Conservation (phyloP, 2,113 vertebrate species). For the Proteles cristata region DNA sequence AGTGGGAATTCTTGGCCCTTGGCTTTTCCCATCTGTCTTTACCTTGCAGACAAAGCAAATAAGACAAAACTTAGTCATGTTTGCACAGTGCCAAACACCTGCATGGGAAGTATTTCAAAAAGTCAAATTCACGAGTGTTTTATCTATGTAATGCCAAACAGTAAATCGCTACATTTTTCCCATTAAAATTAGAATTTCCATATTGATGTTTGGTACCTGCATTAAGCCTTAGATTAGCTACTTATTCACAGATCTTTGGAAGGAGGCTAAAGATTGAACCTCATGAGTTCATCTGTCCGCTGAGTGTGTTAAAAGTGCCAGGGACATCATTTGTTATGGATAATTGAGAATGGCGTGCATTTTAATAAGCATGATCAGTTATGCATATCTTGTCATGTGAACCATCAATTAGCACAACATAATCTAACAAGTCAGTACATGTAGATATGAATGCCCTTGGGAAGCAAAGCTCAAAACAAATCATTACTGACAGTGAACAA, state of each 20-base stretch:
- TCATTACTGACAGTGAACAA: slow-evolving; percentile 49
- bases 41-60: neutral
- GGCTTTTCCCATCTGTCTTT: slow-evolving; percentile 40
- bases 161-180: slow-evolving; percentile 8
- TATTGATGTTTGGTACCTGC: neutral
- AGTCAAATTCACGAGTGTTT: slow-evolving; percentile 42
- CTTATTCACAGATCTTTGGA: slow-evolving; percentile 4
- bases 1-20: neutral
- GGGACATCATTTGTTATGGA: neutral
- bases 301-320: slow-evolving; percentile 28
- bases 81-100: slow-evolving; percentile 53
- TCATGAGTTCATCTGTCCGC: neutral
- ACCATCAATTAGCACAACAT: slow-evolving; percentile 55
- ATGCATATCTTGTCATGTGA: slow-evolving; percentile 64
- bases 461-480: slow-evolving; percentile 51
- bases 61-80: neutral
- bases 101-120: slow-evolving; percentile 43
- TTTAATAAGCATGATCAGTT: slow-evolving; percentile 62
- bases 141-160: neutral
- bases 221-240: neutral
- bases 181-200: slow-evolving; percentile 47
- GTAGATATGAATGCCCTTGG: slow-evolving; percentile 52
- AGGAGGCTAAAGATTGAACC: neutral
- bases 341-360: slow-evolving; percentile 42
- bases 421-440: slow-evolving; percentile 63